Conservation (phyloP, 2,113 vertebrate genomes). For the Grus americana region DNA sequence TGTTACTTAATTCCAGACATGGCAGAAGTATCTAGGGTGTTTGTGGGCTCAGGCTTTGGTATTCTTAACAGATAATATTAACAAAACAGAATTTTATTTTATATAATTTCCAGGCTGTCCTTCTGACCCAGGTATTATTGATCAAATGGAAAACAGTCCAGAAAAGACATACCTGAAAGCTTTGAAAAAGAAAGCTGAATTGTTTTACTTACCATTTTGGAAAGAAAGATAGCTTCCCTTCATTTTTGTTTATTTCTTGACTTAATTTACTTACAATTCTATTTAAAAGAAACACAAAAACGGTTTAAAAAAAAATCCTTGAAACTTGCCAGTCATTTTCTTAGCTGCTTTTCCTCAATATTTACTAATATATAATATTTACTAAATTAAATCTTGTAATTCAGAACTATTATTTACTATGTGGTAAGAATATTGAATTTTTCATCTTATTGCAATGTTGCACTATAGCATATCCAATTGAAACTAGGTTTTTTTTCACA, state of each 20-base stretch:
- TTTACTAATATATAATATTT: not conserved
- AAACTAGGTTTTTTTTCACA: not conserved
- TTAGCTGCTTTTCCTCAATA: not conserved
- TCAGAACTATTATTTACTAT: not conserved
- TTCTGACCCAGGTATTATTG: not conserved
- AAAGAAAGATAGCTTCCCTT: slow-evolving; percentile 82
- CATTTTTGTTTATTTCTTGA: slow-evolving; percentile 87
- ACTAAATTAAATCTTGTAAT: not conserved
- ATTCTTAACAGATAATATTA: not conserved
- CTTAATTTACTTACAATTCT: slow-evolving; percentile 89
- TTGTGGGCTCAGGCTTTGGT: not conserved
- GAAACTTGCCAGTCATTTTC: not conserved
- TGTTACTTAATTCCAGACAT: not conserved
- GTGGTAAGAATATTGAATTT: not conserved
- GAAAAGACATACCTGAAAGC: not conserved
- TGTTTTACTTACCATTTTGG: slow-evolving; percentile 73
- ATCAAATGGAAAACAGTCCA: not conserved
- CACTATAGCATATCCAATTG: not conserved
- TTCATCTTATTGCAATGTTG: not conserved
- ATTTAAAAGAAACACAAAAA: slow-evolving; percentile 5
- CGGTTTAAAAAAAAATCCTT: not conserved
- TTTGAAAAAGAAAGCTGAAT: not conserved
- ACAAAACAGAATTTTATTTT: not conserved
- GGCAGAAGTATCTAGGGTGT: not conserved
- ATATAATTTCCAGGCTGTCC: not conserved